These are phyloP conservation scores for Vireo griseus DNA, from an alignment of 2,797 vertebrate genomes.

Conservation along the genomic window DNA sequence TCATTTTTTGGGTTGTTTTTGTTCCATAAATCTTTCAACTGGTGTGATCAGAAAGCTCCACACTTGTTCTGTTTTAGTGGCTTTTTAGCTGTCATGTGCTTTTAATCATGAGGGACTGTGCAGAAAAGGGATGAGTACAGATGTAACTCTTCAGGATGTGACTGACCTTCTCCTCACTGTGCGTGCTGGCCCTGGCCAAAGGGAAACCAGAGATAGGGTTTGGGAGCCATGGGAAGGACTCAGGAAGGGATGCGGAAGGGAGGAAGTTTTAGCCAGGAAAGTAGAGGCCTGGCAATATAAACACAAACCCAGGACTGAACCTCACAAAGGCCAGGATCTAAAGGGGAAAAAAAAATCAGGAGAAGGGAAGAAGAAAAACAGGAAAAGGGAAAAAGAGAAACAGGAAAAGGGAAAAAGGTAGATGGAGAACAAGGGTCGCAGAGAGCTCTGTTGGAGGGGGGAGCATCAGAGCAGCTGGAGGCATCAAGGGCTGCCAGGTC, in stretches of 20 bases:
- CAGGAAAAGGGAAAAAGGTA: not conserved
- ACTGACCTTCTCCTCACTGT: not conserved
- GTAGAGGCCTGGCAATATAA: not conserved
- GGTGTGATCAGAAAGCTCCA: not conserved
- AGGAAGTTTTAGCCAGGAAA: not conserved
- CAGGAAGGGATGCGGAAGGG: not conserved
- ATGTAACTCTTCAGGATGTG: not conserved
- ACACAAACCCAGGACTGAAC: not conserved
- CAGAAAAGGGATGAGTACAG: not conserved
- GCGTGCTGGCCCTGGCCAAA: not conserved
- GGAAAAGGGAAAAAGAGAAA: not conserved
- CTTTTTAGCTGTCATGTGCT: constrained; percentile 15
- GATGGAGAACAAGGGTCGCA: not conserved
- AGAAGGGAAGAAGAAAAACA: not conserved
- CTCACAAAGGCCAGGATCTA: not conserved
- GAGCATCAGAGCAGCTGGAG: not conserved
- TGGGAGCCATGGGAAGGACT: not conserved
- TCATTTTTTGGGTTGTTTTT: not conserved
- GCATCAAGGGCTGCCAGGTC: not conserved
- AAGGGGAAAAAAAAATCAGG: not conserved
- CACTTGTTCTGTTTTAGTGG: not conserved
- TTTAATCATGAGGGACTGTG: constrained; percentile 10
- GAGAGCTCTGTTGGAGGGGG: not conserved
- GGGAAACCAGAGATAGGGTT: not conserved
- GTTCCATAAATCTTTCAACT: constrained; percentile 15